These are phyloP conservation scores for Ceraclea dissimilis DNA, from an alignment of 2,888 invertebrate genomes.

Conservation along the genomic window DNA sequence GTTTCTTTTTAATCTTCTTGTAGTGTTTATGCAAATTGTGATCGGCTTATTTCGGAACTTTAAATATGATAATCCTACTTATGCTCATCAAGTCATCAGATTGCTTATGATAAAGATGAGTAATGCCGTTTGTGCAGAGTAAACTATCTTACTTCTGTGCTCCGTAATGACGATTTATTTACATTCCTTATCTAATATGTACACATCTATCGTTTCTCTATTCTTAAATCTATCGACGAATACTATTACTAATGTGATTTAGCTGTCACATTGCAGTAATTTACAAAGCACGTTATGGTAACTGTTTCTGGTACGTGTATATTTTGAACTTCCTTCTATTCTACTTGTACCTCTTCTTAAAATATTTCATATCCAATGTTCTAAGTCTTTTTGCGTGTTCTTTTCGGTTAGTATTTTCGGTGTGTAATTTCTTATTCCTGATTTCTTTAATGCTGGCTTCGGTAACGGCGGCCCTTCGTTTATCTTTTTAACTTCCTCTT, in stretches of 20 bases:
- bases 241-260: no score
- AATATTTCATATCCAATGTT: conserved; percentile 55
- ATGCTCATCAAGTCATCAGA: no score
- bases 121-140: no score
- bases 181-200: neutral
- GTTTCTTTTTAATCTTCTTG: no score
- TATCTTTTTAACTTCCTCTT: conserved; percentile 42
- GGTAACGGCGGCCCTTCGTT: conserved; percentile 31
- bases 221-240: no score
- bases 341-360: neutral
- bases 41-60: no score
- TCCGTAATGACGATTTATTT: no score
- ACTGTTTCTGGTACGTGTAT: neutral
- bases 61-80: no score
- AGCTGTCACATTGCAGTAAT: no score
- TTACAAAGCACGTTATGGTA: neutral
- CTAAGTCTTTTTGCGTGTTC: conserved; percentile 47
- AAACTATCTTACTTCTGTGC: no score
- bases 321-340: neutral
- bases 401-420: conserved; percentile 60
- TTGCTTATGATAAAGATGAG: no score
- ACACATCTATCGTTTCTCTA: neutral
- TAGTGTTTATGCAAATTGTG: no score
- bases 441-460: conserved; percentile 39
- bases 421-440: conserved; percentile 62